phyloP scores from a whole-genome alignment of 1,140 invertebrate species.

The Nomia melanderi region DNA sequence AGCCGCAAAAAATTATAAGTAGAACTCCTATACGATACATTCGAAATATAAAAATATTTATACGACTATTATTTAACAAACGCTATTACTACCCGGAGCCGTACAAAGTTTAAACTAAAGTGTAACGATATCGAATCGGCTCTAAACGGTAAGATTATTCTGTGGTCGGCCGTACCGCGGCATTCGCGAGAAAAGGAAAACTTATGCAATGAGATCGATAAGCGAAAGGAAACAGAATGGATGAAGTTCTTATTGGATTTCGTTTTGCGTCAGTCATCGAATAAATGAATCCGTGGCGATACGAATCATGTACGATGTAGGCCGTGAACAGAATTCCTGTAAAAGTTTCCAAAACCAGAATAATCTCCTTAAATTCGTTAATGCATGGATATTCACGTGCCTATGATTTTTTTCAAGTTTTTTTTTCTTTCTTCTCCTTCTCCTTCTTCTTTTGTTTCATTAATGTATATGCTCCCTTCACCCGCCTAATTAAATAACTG shows the following conservation, averaged over 20 bases:
- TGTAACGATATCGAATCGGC: neutral
- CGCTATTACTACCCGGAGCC: neutral
- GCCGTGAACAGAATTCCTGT: conserved; percentile 53
- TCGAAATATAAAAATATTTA: conserved; percentile 39
- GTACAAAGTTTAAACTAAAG: conserved; percentile 11
- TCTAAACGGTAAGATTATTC: conserved; percentile 2
- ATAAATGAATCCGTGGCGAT: conserved; percentile 37
- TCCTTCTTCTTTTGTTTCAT: neutral
- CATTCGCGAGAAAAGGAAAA: neutral
- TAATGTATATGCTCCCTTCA: conserved; percentile 16
- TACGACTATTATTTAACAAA: conserved; percentile 7
- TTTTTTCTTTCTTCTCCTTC: neutral
- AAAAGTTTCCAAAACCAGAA: conserved; percentile 44
- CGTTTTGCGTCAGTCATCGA: conserved; percentile 5
- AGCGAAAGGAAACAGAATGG: neutral
- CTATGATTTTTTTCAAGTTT: neutral
- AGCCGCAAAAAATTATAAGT: neutral
- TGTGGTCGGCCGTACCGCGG: neutral
- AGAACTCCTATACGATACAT: conserved; percentile 17
- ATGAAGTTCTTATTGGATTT: neutral
- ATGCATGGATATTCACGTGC: conserved; percentile 6
- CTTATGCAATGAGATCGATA: neutral
- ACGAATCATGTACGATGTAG: conserved; percentile 18
- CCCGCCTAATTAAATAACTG: conserved; percentile 32
- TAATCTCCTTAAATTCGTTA: conserved; percentile 29